Conservation (phyloP, 2,797 vertebrate genomes). For the Pseudomugil gertrudae region DNA sequence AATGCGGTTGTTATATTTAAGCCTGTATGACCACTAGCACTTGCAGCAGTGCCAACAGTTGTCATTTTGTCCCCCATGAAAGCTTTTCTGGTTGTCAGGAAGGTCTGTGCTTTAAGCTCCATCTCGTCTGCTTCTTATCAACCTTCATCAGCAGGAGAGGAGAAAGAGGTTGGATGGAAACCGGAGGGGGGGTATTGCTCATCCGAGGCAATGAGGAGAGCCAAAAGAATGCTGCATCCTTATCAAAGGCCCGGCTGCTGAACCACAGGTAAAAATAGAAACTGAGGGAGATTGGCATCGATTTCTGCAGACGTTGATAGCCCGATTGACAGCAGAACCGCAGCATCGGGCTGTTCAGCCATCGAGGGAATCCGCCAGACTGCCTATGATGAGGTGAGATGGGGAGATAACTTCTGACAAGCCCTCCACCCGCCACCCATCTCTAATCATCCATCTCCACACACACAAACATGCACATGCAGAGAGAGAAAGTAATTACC, state of each 20-base stretch:
- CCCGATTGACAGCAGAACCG: conserved; percentile 78
- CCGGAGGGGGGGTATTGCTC: conserved; percentile 29
- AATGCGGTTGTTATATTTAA: conserved; percentile 45
- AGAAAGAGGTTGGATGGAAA: conserved; percentile 33
- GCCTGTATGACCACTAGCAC: conserved; percentile 13
- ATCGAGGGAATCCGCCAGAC: conserved; percentile 81
- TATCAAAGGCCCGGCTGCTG: conserved; percentile 76
- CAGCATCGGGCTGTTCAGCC: conserved; percentile 70
- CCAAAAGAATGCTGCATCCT: conserved; percentile 71
- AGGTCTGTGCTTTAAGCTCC: conserved; percentile 60
- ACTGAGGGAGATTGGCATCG: conserved; percentile 80
- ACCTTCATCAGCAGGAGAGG: conserved; percentile 61
- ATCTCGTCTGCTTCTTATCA: conserved; percentile 70
- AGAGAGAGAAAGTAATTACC: conserved; percentile 78
- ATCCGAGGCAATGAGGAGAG: conserved; percentile 60
- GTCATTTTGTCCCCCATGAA: conserved; percentile 56
- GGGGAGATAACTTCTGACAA: conserved; percentile 81
- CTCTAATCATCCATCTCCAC: conserved; percentile 73
- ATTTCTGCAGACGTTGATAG: conserved; percentile 79
- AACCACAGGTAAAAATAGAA: conserved; percentile 79
- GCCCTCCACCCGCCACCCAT: conserved; percentile 71
- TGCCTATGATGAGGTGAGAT: conserved; percentile 82
- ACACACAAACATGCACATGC: conserved; percentile 37
- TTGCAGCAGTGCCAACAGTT: conserved; percentile 46
- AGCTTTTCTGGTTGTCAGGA: conserved; percentile 51